Conservation (phyloP, 2,113 vertebrate genomes). For the Aspiorhynchus laticeps region DNA sequence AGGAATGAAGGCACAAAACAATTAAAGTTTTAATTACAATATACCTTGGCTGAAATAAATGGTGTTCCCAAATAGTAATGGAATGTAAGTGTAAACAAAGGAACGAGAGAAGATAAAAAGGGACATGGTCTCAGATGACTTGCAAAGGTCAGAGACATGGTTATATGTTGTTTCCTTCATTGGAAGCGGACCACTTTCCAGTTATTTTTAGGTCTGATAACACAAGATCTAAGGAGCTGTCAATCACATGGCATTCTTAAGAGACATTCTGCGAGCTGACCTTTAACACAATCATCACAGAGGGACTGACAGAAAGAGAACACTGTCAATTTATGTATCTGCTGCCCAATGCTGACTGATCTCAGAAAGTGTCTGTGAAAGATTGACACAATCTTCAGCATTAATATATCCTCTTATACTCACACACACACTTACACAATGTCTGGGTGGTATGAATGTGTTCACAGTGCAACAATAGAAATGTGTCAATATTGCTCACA, state of each 20-base stretch:
- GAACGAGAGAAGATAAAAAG: not conserved
- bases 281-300: not conserved
- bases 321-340: conserved; percentile 3
- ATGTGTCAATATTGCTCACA: not conserved
- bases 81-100: not conserved
- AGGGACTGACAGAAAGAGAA: not conserved
- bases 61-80: not conserved
- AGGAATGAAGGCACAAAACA: conserved; percentile 9
- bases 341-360: not conserved
- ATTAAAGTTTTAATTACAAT: not conserved
- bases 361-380: not conserved
- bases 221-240: conserved; percentile 17
- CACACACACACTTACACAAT: not conserved
- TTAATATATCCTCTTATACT: not conserved
- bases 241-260: not conserved
- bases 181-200: not conserved
- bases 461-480: not conserved
- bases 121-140: not conserved
- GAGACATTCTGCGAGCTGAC: not conserved
- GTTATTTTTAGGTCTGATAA: conserved; percentile 13
- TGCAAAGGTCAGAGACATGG: not conserved
- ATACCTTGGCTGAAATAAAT: not conserved
- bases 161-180: conserved; percentile 4
- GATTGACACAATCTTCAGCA: not conserved
- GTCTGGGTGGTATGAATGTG: not conserved